Evolutionary conservation across 2,797 vertebrate species (phyloP), one percentile per base, ranked within the genome.

Genomic region (Myotis planiceps): DNA sequence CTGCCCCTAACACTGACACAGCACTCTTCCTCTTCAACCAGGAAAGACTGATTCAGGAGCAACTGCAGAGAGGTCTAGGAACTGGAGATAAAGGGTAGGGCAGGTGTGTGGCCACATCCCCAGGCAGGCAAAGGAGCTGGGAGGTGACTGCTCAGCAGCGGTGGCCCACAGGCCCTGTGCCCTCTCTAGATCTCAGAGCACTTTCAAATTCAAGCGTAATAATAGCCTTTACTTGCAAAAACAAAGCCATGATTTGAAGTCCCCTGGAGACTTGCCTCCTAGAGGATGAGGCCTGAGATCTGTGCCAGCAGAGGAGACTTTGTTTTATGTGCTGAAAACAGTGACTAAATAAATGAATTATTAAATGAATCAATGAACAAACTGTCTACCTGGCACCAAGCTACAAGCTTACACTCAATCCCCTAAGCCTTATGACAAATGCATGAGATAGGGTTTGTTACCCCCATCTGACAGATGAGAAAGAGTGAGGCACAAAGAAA

Each of bases 361-460:
- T 5, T 32, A 29, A 23, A 8, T 0, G 29, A 37, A 8, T 10
- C 42, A 5, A 23, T 5, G 21, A 34, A 39, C 14, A 34, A 34
- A 15, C 14, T 5, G 13, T 16, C 66, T 58, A 37, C 19, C 29
- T 13, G 7, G 18, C 76, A 49, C 29, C n/a, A 4, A 13, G 34
- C 15, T 25, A 2, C 29, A 39, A 4, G 16, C 25, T 76, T 9
- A 21, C 29, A 3, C 58, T 49, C 53, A 3, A 9, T 5, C 12
- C 34, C 4, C 2, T 2, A 4, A 6, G 18, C 82, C 53, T 65
- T 0, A 12, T 0, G 8, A 18, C 2, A n/a, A 39, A 9, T 0
- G 4, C 16, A 5, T 0, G 6, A 21, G 51, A 12, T 0, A 0
- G 27, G 15, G 9, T 27, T 21, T 2, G 9, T 6, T 6, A 18